A percentile compares a stretch with the other conserved stretches of the same genome.
These are phyloP conservation scores for Callimico goeldii DNA, from an alignment of 2,797 vertebrate genomes.

Conservation along the genomic window DNA sequence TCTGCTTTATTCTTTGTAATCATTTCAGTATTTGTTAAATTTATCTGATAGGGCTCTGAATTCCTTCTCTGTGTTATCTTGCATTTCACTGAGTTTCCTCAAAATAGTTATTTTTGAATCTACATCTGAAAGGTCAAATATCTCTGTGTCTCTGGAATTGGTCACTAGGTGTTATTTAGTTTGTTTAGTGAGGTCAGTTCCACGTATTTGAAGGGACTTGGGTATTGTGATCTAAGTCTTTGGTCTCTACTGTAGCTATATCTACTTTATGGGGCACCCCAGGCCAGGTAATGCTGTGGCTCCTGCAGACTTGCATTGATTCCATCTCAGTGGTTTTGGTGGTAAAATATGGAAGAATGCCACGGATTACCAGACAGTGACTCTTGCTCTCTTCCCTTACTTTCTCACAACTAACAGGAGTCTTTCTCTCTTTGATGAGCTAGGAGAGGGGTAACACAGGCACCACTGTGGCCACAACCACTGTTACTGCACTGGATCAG, in stretches of 20 bases:
- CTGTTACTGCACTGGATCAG: background rate
- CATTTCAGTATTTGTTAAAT: background rate
- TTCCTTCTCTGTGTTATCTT: background rate
- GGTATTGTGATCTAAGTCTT: background rate
- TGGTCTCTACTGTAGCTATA: background rate
- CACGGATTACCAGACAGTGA: background rate
- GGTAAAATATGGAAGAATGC: background rate
- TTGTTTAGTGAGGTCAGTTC: background rate
- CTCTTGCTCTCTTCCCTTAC: background rate
- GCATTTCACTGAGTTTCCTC: background rate
- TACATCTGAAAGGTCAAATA: background rate
- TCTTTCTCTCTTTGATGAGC: background rate
- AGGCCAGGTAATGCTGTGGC: background rate
- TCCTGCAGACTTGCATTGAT: background rate
- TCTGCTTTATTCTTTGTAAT: background rate
- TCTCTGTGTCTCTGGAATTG: background rate
- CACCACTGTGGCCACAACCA: background rate
- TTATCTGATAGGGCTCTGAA: background rate
- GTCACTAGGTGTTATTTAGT: background rate
- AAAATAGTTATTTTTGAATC: background rate
- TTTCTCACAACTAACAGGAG: background rate
- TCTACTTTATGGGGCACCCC: background rate
- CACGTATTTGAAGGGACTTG: background rate
- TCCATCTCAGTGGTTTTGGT: background rate
- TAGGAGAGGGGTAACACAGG: background rate